Base-by-base conservation (phyloP, 2,888 invertebrate genomes). In the Thumatha senex region DNA sequence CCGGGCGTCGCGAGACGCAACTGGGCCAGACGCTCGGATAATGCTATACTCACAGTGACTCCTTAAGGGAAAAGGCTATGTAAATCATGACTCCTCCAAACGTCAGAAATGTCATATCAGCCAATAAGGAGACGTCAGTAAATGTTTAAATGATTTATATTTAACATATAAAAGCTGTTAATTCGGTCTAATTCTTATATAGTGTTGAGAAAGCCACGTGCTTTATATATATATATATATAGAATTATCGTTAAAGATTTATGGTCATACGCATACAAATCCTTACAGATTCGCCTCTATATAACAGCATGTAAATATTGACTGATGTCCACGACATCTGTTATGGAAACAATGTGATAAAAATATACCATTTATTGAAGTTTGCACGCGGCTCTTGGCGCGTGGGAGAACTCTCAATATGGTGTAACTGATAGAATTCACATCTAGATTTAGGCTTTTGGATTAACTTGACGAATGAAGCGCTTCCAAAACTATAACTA, bases 311-410 rank as follows among this genome's bases (percentile, higher is more conserved):
- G 59, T 59, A 58, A 64, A 66, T 67, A 66, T 57, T 67, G 65
- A 54, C 56, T 61, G 51, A 53, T 54, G 40, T 44, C 49, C 15
- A 43, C 34, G 48, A 46, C 35, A 40, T 43, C 64, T 36, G 7
- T 36, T 61, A 40, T 48, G 61, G 64, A 40, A 47, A 50, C 45
- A 55, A 67, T 55, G 49, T 64, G 49, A 67, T 67, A 64, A 67
- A 64, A 64, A 58, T 56, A 44, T 56, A 51, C 65, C 68, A 52
- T 63, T 52, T 61, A 56, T 48, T 45, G 53, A 51, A 45, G 67
- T 65, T 66, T 66, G 65, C 65, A 66, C 65, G 68, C 65, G 65
- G 65, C 65, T 53, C 68, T 31, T 42, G 53, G 15, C 13, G 65
- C 61, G 65, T 65, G 64, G 65, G 67, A 51, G 52, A 52, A 9